These are phyloP conservation scores for Pyrgilauda ruficollis DNA, from an alignment of 2,113 vertebrate genomes.

Conservation along the genomic window DNA sequence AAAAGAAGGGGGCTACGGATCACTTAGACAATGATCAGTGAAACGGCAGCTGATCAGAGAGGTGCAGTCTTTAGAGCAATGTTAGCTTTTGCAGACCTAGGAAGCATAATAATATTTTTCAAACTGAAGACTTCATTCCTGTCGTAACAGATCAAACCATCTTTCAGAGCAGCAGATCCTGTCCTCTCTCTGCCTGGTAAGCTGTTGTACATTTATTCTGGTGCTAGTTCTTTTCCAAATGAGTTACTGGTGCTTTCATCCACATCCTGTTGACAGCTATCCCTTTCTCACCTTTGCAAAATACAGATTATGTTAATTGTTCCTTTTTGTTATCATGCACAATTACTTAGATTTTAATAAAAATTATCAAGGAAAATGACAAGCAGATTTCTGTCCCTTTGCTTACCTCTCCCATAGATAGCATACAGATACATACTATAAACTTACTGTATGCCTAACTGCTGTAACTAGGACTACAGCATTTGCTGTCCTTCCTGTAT, in stretches of 20 bases:
- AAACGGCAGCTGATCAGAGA: slow-evolving; percentile 43
- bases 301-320: neutral
- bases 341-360: neutral
- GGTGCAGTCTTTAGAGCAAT: slow-evolving; percentile 11
- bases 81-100: slow-evolving; percentile 15
- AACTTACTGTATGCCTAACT: neutral
- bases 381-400: neutral
- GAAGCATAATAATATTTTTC: slow-evolving; percentile 43
- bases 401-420: neutral
- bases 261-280: neutral
- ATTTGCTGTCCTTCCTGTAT: neutral
- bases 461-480: neutral
- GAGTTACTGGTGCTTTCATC: neutral
- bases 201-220: slow-evolving; percentile 14
- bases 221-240: neutral
- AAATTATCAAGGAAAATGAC: neutral
- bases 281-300: neutral
- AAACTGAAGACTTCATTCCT: neutral
- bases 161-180: slow-evolving; percentile 2
- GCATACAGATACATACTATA: neutral
- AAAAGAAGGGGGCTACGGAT: slow-evolving; percentile 17
- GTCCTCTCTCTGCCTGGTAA: slow-evolving; percentile 19
- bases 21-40: neutral
- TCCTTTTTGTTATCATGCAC: neutral
- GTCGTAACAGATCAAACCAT: neutral